Evolutionary conservation across 2,113 vertebrate species (phyloP), one percentile per base, ranked within the genome.

Genomic region (Micromys minutus): DNA sequence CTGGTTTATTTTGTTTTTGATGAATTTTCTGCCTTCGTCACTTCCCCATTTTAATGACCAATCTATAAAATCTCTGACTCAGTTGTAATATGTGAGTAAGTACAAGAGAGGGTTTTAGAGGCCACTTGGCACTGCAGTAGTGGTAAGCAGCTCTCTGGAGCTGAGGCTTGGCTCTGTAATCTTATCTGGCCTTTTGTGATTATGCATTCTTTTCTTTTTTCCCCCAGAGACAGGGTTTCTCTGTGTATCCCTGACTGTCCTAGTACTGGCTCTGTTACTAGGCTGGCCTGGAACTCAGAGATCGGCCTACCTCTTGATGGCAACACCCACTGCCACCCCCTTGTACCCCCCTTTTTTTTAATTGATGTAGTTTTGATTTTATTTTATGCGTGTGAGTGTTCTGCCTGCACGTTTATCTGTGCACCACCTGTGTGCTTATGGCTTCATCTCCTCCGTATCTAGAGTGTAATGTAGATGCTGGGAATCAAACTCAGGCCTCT

Each of bases 111-210:
- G 72, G 31, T 47, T 89, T 86, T 22, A 47, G 7, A 39, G 17
- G 52, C 21, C 29, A 0, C 2, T 39, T 8, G 1, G 22, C 47
- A n/a, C 76, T 17, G 52, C 9, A 0, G 9, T 31, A 42, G 52
- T 6, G 57, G 34, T 34, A 61, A 15, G 36, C 45, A 1, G 42
- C 59, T 61, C 65, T 61, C 55, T 42, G 9, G 69, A 85, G 16
- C 63, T 36, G 29, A 52, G 5, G 36, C 39, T 84, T 42, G 85
- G 45, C 47, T 91, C n/a, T 76, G 0, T 85, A 39, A 50, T 74
- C 36, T 47, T 81, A 36, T 36, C 63, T 87, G 17, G 57, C 50
- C 29, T 72, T 85, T 55, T 87, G 34, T 91, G 74, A 63, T 17
- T 80, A n/a, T 86, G 12, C 11, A 12, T 88, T 88, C 5, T 9